Conservation (phyloP, 2,888 invertebrate species). For the Lochmaea crataegi region DNA sequence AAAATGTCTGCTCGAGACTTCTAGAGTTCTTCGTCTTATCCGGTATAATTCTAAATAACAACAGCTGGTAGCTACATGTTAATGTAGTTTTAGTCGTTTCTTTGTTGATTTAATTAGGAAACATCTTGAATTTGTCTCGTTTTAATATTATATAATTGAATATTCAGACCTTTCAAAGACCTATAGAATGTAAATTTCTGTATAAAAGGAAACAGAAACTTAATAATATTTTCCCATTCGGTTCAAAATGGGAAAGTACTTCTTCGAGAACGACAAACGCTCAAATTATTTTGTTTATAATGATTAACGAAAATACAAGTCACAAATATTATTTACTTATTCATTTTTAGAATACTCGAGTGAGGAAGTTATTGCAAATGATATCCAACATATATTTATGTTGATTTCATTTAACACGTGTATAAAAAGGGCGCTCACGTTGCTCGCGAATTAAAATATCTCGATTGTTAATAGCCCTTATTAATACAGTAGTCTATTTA, state of each 20-base stretch:
- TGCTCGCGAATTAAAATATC: too few relatives aligned
- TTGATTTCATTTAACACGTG: too few relatives aligned
- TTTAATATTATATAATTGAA: background rate
- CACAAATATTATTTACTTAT: too few relatives aligned
- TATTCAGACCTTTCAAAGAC: background rate
- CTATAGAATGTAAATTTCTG: background rate
- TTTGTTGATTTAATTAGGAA: conserved; percentile 14
- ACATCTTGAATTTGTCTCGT: conserved; percentile 6
- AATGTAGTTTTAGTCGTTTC: conserved; percentile 5
- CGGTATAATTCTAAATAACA: conserved; percentile 47
- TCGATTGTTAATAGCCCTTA: too few relatives aligned
- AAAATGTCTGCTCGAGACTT: conserved; percentile 58
- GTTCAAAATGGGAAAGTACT: background rate
- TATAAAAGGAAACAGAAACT: background rate
- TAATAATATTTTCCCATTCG: background rate
- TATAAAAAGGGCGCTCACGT: too few relatives aligned
- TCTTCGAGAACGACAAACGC: background rate
- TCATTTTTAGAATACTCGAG: too few relatives aligned
- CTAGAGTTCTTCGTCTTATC: conserved; percentile 57
- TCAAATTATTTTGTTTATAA: too few relatives aligned
- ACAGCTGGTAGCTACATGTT: conserved; percentile 15
- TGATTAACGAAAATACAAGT: too few relatives aligned
- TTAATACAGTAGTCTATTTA: too few relatives aligned
- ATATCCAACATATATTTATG: too few relatives aligned
- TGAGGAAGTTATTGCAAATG: too few relatives aligned